Evolutionary conservation across 2,113 vertebrate genomes (phyloP).

Genomic region (Lagenorhynchus albirostris): DNA sequence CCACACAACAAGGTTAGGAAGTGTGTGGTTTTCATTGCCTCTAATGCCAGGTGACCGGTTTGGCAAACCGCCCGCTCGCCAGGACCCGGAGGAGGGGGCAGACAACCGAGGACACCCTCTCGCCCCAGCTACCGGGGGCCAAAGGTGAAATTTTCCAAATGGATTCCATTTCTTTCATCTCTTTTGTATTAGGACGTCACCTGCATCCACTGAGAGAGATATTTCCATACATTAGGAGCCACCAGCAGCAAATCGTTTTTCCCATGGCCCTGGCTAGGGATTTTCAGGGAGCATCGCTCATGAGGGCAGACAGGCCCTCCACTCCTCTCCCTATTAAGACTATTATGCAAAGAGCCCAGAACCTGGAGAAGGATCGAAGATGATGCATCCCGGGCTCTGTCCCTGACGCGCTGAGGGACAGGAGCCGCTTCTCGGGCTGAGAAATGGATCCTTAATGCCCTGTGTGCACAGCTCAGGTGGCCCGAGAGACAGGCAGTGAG

Average conservation of each 20-base stretch:
- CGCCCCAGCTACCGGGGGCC: not conserved
- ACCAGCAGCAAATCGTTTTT: not conserved
- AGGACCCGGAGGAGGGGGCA: fast-evolving
- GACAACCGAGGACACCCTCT: not conserved
- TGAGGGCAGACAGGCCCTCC: not conserved
- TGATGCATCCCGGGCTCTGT: not conserved
- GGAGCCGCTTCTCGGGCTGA: fast-evolving
- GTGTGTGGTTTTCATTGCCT: not conserved
- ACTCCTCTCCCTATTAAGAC: not conserved
- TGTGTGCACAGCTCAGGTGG: fast-evolving
- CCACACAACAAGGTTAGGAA: slow-evolving; percentile 32
- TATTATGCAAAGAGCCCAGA: not conserved
- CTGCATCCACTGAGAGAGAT: not conserved
- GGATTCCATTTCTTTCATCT: not conserved
- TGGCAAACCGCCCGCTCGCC: not conserved
- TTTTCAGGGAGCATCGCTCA: not conserved
- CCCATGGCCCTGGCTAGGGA: not conserved
- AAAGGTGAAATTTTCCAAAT: not conserved
- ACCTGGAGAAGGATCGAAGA: not conserved
- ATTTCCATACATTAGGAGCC: not conserved
- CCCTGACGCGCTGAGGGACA: fast-evolving
- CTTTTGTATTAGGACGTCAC: fast-evolving
- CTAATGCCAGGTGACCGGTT: not conserved
- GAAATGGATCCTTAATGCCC: fast-evolving
- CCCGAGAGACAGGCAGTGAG: fast-evolving